Conservation (phyloP, 2,113 vertebrate genomes). For the Chionomys nivalis region DNA sequence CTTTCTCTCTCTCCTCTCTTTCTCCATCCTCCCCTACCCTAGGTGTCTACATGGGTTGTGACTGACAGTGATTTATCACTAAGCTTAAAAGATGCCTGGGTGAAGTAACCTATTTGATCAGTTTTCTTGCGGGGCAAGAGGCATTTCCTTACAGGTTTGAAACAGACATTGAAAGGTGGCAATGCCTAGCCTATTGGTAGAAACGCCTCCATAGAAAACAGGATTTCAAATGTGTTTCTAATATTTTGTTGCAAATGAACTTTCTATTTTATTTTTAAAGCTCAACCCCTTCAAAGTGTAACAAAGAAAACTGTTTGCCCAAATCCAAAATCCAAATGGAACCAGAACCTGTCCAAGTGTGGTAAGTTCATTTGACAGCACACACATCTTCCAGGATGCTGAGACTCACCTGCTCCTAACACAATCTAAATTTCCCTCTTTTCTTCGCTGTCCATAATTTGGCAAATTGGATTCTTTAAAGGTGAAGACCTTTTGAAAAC, state of each 20-base stretch:
- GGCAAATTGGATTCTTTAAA: constrained; percentile 64
- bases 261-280: constrained; percentile 79
- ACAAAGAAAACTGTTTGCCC: constrained; percentile 76
- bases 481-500: constrained; percentile 49
- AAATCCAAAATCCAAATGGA: constrained; percentile 73
- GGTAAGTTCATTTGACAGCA: constrained; percentile 67
- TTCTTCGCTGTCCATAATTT: constrained; percentile 49
- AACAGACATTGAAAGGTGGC: neutral
- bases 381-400: constrained; percentile 27
- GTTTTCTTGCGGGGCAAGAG: neutral
- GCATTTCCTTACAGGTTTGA: neutral
- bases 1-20: neutral
- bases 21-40: neutral
- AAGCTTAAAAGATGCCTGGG: constrained; percentile 30
- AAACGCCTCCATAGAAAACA: constrained; percentile 30
- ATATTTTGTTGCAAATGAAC: constrained; percentile 72
- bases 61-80: neutral
- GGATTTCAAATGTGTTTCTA: constrained; percentile 61
- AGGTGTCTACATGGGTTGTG: neutral
- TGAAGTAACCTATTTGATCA: neutral
- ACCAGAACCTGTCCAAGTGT: constrained; percentile 50
- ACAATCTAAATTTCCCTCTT: constrained; percentile 17
- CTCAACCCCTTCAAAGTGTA: constrained; percentile 64
- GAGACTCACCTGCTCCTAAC: constrained; percentile 20
- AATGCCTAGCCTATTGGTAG: constrained; percentile 9